These are phyloP conservation scores for Spizaetus ornatus DNA, from an alignment of 2,113 vertebrate species.

Conservation along the genomic window DNA sequence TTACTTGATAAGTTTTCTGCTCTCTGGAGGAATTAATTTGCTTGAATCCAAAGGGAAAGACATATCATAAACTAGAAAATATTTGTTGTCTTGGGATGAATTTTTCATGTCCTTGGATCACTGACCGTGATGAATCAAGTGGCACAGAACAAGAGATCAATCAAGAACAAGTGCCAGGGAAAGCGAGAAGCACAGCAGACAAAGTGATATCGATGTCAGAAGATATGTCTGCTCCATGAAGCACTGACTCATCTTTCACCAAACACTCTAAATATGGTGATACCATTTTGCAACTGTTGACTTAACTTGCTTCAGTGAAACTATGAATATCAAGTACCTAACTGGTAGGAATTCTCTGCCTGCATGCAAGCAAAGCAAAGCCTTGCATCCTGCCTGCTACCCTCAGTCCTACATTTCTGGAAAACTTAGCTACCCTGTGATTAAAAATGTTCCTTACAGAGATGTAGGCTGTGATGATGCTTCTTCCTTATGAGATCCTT, in stretches of 20 bases:
- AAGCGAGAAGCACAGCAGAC: neutral
- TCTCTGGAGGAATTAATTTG: slow-evolving; percentile 12
- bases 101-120: slow-evolving; percentile 16
- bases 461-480: neutral
- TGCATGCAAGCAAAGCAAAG: neutral
- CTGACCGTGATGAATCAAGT: slow-evolving; percentile 12
- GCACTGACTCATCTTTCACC: neutral
- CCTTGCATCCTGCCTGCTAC: neutral
- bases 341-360: neutral
- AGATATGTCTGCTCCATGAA: neutral
- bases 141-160: slow-evolving; percentile 33
- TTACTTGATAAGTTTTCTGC: neutral
- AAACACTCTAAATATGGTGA: neutral
- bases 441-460: neutral
- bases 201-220: neutral
- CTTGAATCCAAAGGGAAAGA: neutral
- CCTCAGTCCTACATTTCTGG: neutral
- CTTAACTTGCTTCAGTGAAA: neutral
- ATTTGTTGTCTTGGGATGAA: slow-evolving; percentile 12
- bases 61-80: neutral
- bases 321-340: neutral
- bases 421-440: neutral
- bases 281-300: neutral
- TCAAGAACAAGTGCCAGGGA: neutral
- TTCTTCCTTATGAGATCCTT: neutral